These are phyloP conservation scores for Daptonema setosum DNA, from an alignment of 2,888 invertebrate species.

Conservation along the genomic window DNA sequence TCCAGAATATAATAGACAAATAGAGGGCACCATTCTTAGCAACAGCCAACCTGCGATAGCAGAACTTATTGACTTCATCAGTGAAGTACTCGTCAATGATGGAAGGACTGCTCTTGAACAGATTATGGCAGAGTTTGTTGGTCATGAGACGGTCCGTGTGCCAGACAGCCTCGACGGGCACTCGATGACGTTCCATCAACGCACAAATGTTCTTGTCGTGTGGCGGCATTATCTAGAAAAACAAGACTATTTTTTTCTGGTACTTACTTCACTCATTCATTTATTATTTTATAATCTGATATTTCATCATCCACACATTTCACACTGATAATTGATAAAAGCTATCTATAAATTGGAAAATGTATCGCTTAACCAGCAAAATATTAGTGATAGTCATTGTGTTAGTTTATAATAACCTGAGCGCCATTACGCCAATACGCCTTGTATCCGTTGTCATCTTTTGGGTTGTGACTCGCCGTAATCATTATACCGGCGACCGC, in stretches of 20 bases:
- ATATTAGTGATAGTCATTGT: not conserved
- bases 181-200: constrained; percentile 46
- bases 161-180: constrained; percentile 59
- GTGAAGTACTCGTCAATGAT: constrained; percentile 47
- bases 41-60: constrained; percentile 9
- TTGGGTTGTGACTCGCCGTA: constrained; percentile 85
- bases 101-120: constrained; percentile 38
- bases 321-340: too few relatives aligned
- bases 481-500: constrained; percentile 73
- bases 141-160: constrained; percentile 38
- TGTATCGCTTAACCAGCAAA: not conserved
- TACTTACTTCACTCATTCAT: constrained; percentile 1
- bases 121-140: constrained; percentile 43
- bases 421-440: constrained; percentile 80
- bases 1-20: too few relatives aligned
- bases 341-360: too few relatives aligned
- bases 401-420: constrained; percentile 34
- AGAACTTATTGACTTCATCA: constrained; percentile 18
- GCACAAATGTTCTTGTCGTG: constrained; percentile 66
- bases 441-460: constrained; percentile 88
- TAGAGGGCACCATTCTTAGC: too few relatives aligned
- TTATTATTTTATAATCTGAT: too few relatives aligned
- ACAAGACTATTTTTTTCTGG: not conserved
- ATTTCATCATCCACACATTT: too few relatives aligned
- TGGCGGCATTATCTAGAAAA: constrained; percentile 57